phyloP scores from a whole-genome alignment of 92 coral and sea anemone genomes.

The Epizoanthus illoricatus region DNA sequence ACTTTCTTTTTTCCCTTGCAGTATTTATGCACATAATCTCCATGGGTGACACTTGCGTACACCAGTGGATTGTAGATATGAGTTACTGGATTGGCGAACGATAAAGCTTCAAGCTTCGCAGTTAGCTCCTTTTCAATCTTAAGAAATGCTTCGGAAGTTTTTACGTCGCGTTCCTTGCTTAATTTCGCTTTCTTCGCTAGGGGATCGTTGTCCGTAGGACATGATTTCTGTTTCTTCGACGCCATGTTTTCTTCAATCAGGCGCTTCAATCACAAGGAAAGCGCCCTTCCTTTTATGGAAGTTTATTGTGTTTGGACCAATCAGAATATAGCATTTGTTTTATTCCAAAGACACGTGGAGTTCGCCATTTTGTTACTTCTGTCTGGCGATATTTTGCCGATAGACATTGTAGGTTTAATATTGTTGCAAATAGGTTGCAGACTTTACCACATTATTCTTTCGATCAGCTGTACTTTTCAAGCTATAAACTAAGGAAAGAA shows the following conservation, averaged over 20 bases:
- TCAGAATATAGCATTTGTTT: slow-evolving; percentile 19
- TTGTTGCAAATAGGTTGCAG: neutral
- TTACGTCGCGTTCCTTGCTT: neutral
- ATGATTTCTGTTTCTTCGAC: neutral
- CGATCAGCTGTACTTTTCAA: neutral
- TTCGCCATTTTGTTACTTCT: no score
- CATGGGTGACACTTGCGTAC: slow-evolving; percentile 69
- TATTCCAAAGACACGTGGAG: slow-evolving; percentile 40
- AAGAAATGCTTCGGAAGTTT: slow-evolving; percentile 49
- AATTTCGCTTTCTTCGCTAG: slow-evolving; percentile 16
- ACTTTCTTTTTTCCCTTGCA: slow-evolving; percentile 66
- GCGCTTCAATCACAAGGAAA: no score
- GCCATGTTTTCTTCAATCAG: neutral
- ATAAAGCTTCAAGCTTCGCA: slow-evolving; percentile 39
- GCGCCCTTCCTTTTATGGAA: slow-evolving; percentile 6
- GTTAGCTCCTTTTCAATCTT: slow-evolving; percentile 54
- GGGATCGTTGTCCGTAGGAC: neutral
- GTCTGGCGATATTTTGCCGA: no score
- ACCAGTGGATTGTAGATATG: slow-evolving; percentile 75
- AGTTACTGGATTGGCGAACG: slow-evolving; percentile 55
- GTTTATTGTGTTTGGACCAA: slow-evolving; percentile 7
- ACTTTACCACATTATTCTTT: neutral
- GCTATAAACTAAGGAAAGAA: neutral
- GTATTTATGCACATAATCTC: slow-evolving; percentile 62
- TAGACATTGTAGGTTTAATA: no score